phyloP scores from a whole-genome alignment of 1,140 invertebrate genomes.

The Eubasilissa regina region DNA sequence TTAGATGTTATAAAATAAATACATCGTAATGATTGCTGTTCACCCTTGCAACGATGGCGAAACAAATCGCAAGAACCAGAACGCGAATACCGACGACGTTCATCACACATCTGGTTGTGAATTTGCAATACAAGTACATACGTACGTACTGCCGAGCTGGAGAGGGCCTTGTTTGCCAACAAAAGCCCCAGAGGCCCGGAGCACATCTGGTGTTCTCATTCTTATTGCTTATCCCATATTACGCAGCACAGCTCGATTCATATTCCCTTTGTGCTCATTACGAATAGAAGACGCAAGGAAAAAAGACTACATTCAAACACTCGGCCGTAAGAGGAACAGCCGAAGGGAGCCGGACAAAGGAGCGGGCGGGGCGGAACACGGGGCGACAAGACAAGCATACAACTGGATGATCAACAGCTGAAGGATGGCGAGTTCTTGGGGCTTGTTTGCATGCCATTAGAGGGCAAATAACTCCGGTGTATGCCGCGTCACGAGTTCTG shows the following conservation, averaged over 20 bases:
- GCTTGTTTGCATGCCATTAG: conserved; percentile 51
- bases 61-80: no score
- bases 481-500: conserved; percentile 43
- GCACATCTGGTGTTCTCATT: conserved; percentile 19
- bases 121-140: background rate
- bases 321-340: background rate
- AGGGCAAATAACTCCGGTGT: conserved; percentile 36
- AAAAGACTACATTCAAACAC: background rate
- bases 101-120: conserved; percentile 10
- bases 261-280: conserved; percentile 25
- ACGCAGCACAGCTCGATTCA: conserved; percentile 11
- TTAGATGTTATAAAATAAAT: no score
- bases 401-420: conserved; percentile 9
- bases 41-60: no score
- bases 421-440: conserved; percentile 9
- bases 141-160: background rate
- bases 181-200: conserved; percentile 4
- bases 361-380: conserved; percentile 26
- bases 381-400: conserved; percentile 30
- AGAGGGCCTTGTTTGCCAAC: conserved; percentile 15
- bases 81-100: background rate
- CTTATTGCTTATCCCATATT: conserved; percentile 25
- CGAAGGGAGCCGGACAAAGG: background rate
- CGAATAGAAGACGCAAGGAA: conserved; percentile 1
- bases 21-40: background rate